Base-by-base conservation (phyloP, 2,113 vertebrate genomes). In the Silurus glanis region DNA sequence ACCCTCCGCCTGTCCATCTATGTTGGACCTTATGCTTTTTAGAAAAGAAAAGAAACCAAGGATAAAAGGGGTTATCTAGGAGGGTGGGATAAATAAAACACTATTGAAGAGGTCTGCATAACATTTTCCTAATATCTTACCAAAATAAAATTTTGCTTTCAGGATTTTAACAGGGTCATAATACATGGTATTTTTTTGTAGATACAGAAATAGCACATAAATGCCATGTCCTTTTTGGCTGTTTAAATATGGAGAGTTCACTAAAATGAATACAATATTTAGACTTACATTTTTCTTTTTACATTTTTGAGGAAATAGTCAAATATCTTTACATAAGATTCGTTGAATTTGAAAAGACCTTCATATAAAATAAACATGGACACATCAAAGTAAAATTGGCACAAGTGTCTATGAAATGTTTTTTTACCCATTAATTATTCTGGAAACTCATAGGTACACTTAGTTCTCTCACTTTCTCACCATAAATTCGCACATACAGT, bases 1-100 rank as follows among this genome's bases (percentile, higher is more conserved):
- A 94, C 95, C 82, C 95, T 98, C 85, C 95, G 96, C 85, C 96
- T 97, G 89, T 95, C 96, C 85, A 93, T 97, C 93, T 95, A 96
- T 81, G 96, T 98, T 51, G 96, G 96, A 56, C 94, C 95, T 12
- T 93, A 97, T 87, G 72, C 95, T 83, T 98, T 98, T 93, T 97
- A 91, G 85, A 53, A 76, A 89, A 89, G 88, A 87, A 79, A 79
- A 56, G 86, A 88, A 90, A 91, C 85, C 25, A 56, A 47, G 47
- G 21, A 53, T 55, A 19, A 37, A 17, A 12, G 6, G 6, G 25
- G n/a, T 17, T n/a, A 67, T 59, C 37, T 47, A 25, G 25, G 25
- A 6, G 66, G 71, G 23, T 64, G 21, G 14, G 14, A 71, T 61
- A 74, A 56, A 80, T 37, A 58, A 9, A 58, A 58, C 53, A 37